These are phyloP conservation scores for Oxyteleia sp. DNA, from an alignment of 2,888 invertebrate genomes.

Conservation along the genomic window DNA sequence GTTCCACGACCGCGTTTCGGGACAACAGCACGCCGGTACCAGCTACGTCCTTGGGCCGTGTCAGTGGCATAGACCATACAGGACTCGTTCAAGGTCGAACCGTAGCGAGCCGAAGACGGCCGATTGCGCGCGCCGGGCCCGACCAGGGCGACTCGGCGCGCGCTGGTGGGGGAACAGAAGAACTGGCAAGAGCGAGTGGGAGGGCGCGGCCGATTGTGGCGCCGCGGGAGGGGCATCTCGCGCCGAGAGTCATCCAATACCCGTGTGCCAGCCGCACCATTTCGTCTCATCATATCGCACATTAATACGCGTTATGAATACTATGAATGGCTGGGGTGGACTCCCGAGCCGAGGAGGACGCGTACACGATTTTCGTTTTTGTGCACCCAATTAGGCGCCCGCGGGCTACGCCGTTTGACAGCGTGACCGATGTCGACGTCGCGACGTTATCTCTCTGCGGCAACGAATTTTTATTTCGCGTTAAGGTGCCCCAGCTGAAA, in stretches of 20 bases:
- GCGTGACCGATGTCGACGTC: constrained; percentile 23
- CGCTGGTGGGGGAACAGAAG: too few relatives aligned
- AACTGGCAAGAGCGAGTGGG: too few relatives aligned
- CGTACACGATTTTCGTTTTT: constrained; percentile 52
- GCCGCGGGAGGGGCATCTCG: constrained; percentile 64
- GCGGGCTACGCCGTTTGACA: constrained; percentile 12
- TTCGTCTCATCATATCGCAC: constrained; percentile 82
- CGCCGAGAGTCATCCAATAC: constrained; percentile 84
- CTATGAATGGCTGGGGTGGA: constrained; percentile 56
- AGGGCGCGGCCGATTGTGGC: constrained; percentile 15
- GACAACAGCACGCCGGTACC: constrained; percentile 84
- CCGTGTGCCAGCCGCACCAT: constrained; percentile 83
- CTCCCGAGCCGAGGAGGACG: constrained; percentile 26
- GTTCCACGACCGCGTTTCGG: constrained; percentile 87
- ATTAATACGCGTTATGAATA: constrained; percentile 82
- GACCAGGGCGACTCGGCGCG: too few relatives aligned
- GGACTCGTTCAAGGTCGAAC: constrained; percentile 87
- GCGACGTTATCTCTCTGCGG: too few relatives aligned
- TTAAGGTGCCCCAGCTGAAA: too few relatives aligned
- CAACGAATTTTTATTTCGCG: too few relatives aligned
- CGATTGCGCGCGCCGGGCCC: constrained; percentile 52
- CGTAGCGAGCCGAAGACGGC: constrained; percentile 75
- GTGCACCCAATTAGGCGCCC: constrained; percentile 25
- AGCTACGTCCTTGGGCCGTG: constrained; percentile 87
- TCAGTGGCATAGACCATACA: constrained; percentile 88